Evolutionary conservation across 2,113 vertebrate genomes (phyloP).

Genomic region (Vicugna pacos): DNA sequence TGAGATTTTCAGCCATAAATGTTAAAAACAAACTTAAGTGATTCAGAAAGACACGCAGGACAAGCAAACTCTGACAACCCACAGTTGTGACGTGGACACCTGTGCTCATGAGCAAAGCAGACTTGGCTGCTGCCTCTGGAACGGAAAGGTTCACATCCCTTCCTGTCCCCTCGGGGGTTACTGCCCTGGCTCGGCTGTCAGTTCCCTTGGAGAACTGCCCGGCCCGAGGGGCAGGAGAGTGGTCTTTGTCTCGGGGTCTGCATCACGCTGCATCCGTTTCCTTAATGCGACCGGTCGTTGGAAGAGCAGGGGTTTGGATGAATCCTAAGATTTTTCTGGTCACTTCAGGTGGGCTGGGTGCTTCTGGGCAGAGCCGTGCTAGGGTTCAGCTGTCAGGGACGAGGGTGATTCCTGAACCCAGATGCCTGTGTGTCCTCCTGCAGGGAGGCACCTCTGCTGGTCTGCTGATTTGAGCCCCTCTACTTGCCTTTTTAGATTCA

Average conservation of each 20-base stretch:
- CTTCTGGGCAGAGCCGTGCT: background rate
- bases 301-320: background rate
- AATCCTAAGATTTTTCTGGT: background rate
- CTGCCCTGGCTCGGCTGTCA: background rate
- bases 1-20: background rate
- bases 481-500: background rate
- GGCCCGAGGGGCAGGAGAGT: background rate
- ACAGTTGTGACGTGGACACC: background rate
- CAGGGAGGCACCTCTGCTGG: background rate
- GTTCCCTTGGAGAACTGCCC: background rate
- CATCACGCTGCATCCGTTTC: background rate
- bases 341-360: background rate
- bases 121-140: background rate
- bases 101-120: background rate
- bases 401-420: background rate
- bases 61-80: background rate
- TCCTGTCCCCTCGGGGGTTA: background rate
- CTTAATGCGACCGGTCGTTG: background rate
- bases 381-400: background rate
- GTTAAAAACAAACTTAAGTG: background rate
- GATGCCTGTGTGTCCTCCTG: rapidly evolving
- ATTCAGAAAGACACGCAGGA: background rate
- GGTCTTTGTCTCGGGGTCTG: background rate
- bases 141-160: background rate
- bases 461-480: background rate